Conservation (phyloP, 2,113 vertebrate genomes). For the Microtus pennsylvanicus region DNA sequence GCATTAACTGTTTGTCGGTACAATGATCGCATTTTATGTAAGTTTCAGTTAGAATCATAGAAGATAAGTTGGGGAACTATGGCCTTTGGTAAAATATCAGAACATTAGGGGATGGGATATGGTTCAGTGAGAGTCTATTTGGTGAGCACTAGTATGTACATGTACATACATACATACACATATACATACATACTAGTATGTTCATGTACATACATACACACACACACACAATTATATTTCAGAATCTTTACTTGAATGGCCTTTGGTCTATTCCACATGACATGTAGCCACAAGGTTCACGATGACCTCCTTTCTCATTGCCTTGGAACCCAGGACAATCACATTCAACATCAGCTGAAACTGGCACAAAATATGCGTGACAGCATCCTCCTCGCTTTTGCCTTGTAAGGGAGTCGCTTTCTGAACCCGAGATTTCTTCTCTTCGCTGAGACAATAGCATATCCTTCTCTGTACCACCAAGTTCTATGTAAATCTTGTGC, state of each 20-base stretch:
- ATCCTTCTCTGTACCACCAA: fast-evolving
- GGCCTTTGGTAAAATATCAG: neutral
- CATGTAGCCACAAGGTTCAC: too few species aligned
- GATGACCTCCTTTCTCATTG: neutral
- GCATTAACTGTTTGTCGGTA: neutral
- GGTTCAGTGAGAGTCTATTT: neutral
- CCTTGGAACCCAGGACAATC: neutral
- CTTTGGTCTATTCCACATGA: neutral
- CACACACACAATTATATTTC: neutral
- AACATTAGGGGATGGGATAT: neutral
- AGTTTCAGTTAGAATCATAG: neutral
- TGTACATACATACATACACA: neutral
- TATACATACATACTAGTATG: neutral
- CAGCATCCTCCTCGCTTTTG: neutral
- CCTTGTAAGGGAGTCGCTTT: neutral
- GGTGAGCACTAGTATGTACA: neutral
- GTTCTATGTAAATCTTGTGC: neutral
- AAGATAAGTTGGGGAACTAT: neutral
- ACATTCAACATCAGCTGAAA: neutral
- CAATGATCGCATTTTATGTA: neutral
- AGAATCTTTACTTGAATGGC: neutral
- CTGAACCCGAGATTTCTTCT: neutral
- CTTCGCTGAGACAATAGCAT: neutral
- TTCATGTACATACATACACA: neutral
- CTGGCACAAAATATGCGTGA: neutral